Conservation (phyloP, 2,888 invertebrate genomes). For the Entomobrya multifasciata region DNA sequence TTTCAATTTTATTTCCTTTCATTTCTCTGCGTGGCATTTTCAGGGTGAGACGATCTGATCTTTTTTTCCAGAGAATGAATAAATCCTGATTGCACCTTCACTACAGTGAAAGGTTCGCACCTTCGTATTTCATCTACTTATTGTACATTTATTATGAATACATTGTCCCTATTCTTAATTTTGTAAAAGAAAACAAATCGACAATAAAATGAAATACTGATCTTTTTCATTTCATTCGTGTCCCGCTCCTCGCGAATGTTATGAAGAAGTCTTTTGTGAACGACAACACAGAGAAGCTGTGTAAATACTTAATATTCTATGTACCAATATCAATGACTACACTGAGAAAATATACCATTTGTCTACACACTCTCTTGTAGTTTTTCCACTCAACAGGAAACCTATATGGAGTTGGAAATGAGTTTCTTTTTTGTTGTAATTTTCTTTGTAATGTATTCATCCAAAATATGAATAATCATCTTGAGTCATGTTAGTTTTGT, state of each 20-base stretch:
- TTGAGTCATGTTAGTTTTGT: too few species aligned
- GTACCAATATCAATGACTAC: slow-evolving; percentile 28
- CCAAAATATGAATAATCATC: not conserved
- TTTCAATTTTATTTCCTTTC: slow-evolving; percentile 45
- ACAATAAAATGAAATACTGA: slow-evolving; percentile 1
- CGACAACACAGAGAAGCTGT: slow-evolving; percentile 9
- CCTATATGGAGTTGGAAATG: not conserved
- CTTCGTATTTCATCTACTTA: too few species aligned
- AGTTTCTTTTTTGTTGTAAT: slow-evolving; percentile 21
- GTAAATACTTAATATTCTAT: slow-evolving; percentile 42
- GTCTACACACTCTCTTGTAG: not conserved
- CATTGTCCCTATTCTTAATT: slow-evolving; percentile 2
- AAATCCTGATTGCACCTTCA: not conserved
- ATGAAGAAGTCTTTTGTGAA: not conserved
- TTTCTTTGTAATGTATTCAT: slow-evolving; percentile 7
- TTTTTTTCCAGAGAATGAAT: not conserved
- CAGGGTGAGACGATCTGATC: too few species aligned
- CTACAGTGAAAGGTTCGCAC: not conserved
- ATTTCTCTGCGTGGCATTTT: not conserved
- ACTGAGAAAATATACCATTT: slow-evolving; percentile 26
- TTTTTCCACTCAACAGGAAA: slow-evolving; percentile 4
- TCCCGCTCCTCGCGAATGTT: not conserved
- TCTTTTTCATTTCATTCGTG: slow-evolving; percentile 22
- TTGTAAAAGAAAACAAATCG: not conserved
- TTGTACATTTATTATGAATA: too few species aligned